Evolutionary conservation across 2,888 invertebrate species (phyloP), one percentile per base, ranked within the genome.

Genomic region (Amiota mariae): DNA sequence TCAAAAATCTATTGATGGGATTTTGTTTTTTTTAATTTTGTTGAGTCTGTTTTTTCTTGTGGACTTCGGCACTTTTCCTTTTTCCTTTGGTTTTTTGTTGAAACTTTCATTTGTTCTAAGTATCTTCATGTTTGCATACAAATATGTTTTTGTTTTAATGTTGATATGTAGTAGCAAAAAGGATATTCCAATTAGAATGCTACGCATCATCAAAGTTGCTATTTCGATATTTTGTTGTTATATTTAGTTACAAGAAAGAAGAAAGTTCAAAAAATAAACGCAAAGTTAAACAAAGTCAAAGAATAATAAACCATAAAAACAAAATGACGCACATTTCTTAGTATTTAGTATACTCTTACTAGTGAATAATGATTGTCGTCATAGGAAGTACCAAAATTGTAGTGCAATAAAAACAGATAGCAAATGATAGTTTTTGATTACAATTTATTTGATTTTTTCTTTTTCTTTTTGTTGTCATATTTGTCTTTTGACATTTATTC

Each of bases 141-240:
- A 24, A 24, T n/a, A n/a, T 24, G 24, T 3, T 24, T 24, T 24
- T n/a, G n/a, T 24, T 24, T 24, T 15, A 11, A 54, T 15, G 54
- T 54, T 54, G 8, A 11, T n/a, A 54, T 6, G n/a, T 15, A 54
- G 11, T 54, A 15, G n/a, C 54, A 54, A n/a, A 54, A 15, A 13
- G 54, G 15, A 46, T 46, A 63, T 63, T 63, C 46, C 46, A 63
- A 63, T 63, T 63, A 63, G 63, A 46, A 63, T 63, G n/a, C 46
- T 63, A 15, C 15, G 46, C 18, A 11, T 20, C 18, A 59, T 6
- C 3, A 36, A 36, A 36, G 6, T 6, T 36, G 6, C 6, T 36
- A 36, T 36, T 24, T 24, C 24, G 24, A 24, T 24, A 2, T 24
- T 24, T 36, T 6, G 8, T 36, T 36, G 36, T 6, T 36, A 36